Base-by-base conservation (phyloP, 2,113 vertebrate genomes). In the Protobothrops flavoviridis region DNA sequence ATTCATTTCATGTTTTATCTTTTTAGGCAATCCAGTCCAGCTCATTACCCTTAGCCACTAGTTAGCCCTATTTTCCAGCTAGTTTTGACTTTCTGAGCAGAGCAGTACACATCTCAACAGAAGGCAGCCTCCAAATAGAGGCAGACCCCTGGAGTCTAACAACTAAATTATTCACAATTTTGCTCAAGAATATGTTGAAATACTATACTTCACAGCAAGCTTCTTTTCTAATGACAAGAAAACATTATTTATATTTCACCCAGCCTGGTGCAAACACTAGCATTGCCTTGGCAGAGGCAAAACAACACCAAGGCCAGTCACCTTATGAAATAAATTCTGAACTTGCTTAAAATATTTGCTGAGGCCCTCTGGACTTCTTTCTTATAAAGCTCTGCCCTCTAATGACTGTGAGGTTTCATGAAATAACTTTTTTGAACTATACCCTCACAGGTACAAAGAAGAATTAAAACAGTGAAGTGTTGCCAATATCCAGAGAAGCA, bases 101-200 rank as follows among this genome's bases (percentile, higher is more conserved):
- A 74, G 91, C 86, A 23, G 53, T 48, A 59, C 50, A 24, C 1
- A 5, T 29, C 61, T 89, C 8, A 0, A 85, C 48, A 85, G 85
- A 91, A 55, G 9, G 0, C 1, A 0, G 50, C 39, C 59, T 69
- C 43, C 29, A 0, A 90, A 52, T 57, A 55, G 59, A 61, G 33
- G 53, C 88, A 95, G 61, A 93, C 69, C 5, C 93, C 29, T 0
- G 0, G 57, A 56, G n/a, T 57, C 87, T 87, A 94, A 86, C 17
- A 48, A 23, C 8, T 17, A 8, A 93, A 93, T 95, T 94, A 93
- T 45, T 91, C 92, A 93, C 90, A 48, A 0, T 90, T 87, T 95
- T 93, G 5, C 20, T 88, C 50, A 89, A 88, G 26, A 93, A 94
- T 39, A 24, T 56, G 85, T 53, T 0, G 1, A 59, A 93, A 89